These are phyloP conservation scores for Hyalella azteca DNA, from an alignment of 2,888 invertebrate genomes.

Conservation along the genomic window DNA sequence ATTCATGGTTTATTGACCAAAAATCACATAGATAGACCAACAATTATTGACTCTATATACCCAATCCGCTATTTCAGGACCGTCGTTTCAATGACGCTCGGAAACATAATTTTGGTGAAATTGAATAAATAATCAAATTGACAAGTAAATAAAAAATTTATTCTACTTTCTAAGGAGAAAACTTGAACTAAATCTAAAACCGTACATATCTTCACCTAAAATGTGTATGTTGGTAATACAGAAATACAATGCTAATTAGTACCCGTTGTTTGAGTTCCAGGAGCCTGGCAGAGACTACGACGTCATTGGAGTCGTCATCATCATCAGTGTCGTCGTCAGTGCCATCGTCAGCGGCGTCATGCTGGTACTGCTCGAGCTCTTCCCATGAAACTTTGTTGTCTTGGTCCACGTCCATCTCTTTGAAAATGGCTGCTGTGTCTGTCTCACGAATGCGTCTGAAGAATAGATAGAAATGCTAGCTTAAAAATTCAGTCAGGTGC, in stretches of 20 bases:
- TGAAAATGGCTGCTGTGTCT: neutral
- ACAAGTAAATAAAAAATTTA: no score
- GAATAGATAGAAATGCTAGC: no score
- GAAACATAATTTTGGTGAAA: no score
- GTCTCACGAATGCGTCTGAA: neutral
- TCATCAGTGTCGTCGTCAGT: neutral
- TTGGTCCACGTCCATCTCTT: neutral
- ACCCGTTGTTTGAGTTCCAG: neutral
- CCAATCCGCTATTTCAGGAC: no score
- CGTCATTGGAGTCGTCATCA: neutral
- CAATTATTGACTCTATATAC: no score
- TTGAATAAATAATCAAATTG: no score
- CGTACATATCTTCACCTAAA: no score
- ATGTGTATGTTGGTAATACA: no score
- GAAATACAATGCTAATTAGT: neutral
- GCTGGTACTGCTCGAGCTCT: neutral
- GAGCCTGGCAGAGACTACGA: neutral
- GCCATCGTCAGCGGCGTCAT: neutral
- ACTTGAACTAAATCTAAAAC: no score
- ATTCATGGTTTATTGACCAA: neutral
- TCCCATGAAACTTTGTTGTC: neutral
- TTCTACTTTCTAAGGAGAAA: no score
- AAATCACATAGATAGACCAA: neutral
- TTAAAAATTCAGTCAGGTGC: no score
- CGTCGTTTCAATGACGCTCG: no score